Conservation (phyloP, 2,113 vertebrate genomes). For the Stigmatopora nigra region DNA sequence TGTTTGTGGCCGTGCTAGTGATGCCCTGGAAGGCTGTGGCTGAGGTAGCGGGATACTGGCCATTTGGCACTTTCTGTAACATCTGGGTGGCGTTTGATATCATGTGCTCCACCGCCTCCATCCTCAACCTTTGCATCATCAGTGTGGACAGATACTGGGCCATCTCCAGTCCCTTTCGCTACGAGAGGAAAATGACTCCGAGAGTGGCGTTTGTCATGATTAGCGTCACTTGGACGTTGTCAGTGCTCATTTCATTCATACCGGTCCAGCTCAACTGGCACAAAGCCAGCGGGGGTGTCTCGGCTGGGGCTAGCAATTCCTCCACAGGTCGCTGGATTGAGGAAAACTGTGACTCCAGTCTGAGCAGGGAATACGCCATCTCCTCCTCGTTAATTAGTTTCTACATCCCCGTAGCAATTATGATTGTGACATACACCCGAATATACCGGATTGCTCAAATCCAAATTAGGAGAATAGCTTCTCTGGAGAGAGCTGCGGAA, state of each 20-base stretch:
- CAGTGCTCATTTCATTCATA: slow-evolving; percentile 91
- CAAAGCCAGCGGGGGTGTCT: slow-evolving; percentile 63
- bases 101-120: slow-evolving; percentile 95
- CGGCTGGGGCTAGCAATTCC: slow-evolving; percentile 46
- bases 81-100: slow-evolving; percentile 97
- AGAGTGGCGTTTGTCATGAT: slow-evolving; percentile 83
- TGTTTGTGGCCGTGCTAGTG: slow-evolving; percentile 87
- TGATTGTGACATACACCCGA: slow-evolving; percentile 90
- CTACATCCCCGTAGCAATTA: slow-evolving; percentile 91
- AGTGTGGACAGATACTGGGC: slow-evolving; percentile 96
- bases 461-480: slow-evolving; percentile 85
- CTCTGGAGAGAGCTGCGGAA: slow-evolving; percentile 84
- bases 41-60: slow-evolving; percentile 91
- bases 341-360: slow-evolving; percentile 86
- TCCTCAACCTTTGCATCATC: slow-evolving; percentile 91
- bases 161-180: slow-evolving; percentile 89
- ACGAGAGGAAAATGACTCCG: slow-evolving; percentile 91
- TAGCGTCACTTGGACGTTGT: slow-evolving; percentile 81
- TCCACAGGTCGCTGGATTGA: slow-evolving; percentile 43
- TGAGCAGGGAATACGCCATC: slow-evolving; percentile 89
- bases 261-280: slow-evolving; percentile 95
- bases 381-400: slow-evolving; percentile 94
- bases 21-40: slow-evolving; percentile 97
- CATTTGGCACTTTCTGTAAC: slow-evolving; percentile 89
- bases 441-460: slow-evolving; percentile 90